These are phyloP conservation scores for Lepidochrysops patricia DNA, from an alignment of 2,888 invertebrate genomes.

Conservation along the genomic window DNA sequence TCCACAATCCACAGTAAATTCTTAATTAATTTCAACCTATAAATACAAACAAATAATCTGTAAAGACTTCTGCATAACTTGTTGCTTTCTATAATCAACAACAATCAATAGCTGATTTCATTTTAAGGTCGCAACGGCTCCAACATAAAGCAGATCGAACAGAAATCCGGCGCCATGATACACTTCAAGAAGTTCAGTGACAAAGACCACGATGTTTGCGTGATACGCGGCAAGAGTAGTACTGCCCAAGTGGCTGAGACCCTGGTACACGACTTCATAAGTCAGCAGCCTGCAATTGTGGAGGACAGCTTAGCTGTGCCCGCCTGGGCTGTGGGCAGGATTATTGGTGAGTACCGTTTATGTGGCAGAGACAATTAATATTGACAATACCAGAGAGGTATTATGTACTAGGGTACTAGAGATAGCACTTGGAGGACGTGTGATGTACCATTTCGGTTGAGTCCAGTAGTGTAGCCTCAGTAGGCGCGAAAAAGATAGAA, in stretches of 20 bases:
- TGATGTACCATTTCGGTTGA: too few relatives aligned
- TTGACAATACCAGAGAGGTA: too few relatives aligned
- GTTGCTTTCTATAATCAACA: too few relatives aligned
- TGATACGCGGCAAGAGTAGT: slow-evolving; percentile 80
- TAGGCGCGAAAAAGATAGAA: too few relatives aligned
- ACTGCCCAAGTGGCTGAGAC: slow-evolving; percentile 82
- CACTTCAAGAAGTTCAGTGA: slow-evolving; percentile 68
- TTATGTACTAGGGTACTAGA: too few relatives aligned
- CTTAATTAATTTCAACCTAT: too few relatives aligned
- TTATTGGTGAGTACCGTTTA: slow-evolving; percentile 74
- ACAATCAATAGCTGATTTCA: not conserved
- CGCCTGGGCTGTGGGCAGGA: slow-evolving; percentile 77
- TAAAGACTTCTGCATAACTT: too few relatives aligned
- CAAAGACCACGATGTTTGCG: slow-evolving; percentile 77
- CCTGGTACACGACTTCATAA: slow-evolving; percentile 77
- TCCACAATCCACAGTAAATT: too few relatives aligned
- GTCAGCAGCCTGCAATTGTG: slow-evolving; percentile 80
- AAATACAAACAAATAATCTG: too few relatives aligned
- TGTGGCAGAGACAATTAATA: not conserved
- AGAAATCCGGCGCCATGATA: slow-evolving; percentile 78
- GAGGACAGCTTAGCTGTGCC: slow-evolving; percentile 81
- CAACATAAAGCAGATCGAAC: slow-evolving; percentile 84
- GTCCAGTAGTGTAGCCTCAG: too few relatives aligned
- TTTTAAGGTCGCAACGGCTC: slow-evolving; percentile 78
- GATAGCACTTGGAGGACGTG: too few relatives aligned